Evolutionary conservation across 64 coral and sea anemone genomes (phyloP), one percentile per base, ranked within the genome.

Genomic region (Stichodactyla helianthus): DNA sequence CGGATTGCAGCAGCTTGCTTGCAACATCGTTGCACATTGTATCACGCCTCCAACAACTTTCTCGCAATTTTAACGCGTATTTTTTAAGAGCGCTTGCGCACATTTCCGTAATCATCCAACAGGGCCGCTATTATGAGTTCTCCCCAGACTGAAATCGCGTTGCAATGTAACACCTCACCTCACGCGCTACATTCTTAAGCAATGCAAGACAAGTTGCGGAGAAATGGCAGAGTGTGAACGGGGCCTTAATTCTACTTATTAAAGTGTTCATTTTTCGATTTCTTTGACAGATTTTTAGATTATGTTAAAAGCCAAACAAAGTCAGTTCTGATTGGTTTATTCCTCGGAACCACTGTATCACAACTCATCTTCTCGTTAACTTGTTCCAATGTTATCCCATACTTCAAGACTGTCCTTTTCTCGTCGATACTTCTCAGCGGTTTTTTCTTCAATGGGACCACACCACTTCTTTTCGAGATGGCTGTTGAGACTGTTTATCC

Each of bases 401-500:
- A 87, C 19, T 90, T 58, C 60, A 89, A 86, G 54, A 13, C 68
- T 63, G n/a, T 91, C 56, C 77, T 95, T 4, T 95, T 86, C 83
- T 59, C 61, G 15, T 91, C 87, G 52, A 91, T 91, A 23, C 59
- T 95, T 12, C 55, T 76, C 1, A 86, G 90, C 19, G 90, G 87
- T 71, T 89, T 91, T 12, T 79, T 91, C 35, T 95, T 62, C 56
- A 91, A 84, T 31, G 89, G 93, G 25, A 89, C 89, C 17, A 71
- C 64, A 4, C 89, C 89, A 2, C 63, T 95, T 14, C 53, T 91
- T 18, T 86, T 91, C 19, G 93, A 95, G 82, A 68, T 95, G 23
- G 74, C 82, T 18, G 70, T 91, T 52, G 93, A 95, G 55, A 59
- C 65, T 51, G 86, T 84, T 7, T 95, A 95, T 68, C 93, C 93